Conservation (phyloP, 1,140 invertebrate genomes). For the Bombus waltoni region DNA sequence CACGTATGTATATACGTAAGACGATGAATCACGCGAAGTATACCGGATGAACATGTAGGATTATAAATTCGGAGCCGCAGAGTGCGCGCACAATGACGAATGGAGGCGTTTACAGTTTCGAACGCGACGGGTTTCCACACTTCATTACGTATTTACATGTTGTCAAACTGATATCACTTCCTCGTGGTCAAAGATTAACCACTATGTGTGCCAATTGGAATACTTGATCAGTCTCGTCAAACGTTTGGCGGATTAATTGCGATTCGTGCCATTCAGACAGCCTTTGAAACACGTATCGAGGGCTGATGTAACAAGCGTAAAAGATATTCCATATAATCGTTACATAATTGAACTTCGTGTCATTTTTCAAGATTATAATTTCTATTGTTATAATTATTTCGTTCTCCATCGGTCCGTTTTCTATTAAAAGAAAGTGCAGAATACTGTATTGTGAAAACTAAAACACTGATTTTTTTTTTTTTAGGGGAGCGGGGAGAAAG, state of each 20-base stretch:
- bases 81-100: constrained; percentile 58
- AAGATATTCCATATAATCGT: neutral
- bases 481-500: rapidly evolving
- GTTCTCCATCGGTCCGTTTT: neutral
- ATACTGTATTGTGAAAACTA: neutral
- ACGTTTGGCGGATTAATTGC: constrained; percentile 26
- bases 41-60: constrained; percentile 46
- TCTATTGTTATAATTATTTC: neutral
- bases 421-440: neutral
- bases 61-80: constrained; percentile 65
- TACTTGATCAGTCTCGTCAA: constrained; percentile 52
- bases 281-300: neutral
- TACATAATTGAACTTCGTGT: neutral
- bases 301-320: neutral
- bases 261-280: neutral
- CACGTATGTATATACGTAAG: constrained; percentile 24
- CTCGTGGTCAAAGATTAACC: constrained; percentile 53
- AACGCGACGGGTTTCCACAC: constrained; percentile 62
- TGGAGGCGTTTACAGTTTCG: constrained; percentile 54
- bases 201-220: constrained; percentile 56
- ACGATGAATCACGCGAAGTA: constrained; percentile 63
- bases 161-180: constrained; percentile 72
- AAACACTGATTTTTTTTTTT: neutral
- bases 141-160: constrained; percentile 75
- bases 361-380: no score